Percentiles rank a stretch among this genome's conserved stretches.
Evolutionary conservation across 2,797 vertebrate genomes (phyloP).

Genomic region (Margarornis squamiger): DNA sequence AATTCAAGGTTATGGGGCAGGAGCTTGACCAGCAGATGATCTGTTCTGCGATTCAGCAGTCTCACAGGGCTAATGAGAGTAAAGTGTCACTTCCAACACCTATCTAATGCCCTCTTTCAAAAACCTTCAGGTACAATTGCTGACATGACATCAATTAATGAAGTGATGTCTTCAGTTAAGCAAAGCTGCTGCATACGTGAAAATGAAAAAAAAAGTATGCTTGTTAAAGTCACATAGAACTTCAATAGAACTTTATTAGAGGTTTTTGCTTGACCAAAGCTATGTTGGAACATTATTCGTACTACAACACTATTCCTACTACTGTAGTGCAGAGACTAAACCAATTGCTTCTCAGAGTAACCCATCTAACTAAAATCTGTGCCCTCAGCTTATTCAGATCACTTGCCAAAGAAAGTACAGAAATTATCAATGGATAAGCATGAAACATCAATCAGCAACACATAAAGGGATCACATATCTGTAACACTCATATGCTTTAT

Average conservation of each 20-base stretch:
- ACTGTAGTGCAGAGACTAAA: background rate
- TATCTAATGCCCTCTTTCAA: background rate
- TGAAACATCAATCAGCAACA: background rate
- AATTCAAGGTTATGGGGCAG: background rate
- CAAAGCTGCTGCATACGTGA: background rate
- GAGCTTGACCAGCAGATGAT: background rate
- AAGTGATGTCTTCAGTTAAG: background rate
- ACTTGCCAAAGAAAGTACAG: background rate
- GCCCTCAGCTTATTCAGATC: background rate
- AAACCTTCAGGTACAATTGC: background rate
- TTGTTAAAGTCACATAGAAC: background rate
- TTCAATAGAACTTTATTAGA: background rate
- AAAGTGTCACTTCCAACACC: background rate
- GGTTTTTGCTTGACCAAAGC: background rate
- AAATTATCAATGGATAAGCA: background rate
- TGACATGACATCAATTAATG: constrained; percentile 1
- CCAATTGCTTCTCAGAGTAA: constrained; percentile 2
- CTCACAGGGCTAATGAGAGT: background rate
- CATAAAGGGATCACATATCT: background rate
- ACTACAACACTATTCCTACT: background rate
- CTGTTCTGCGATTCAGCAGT: background rate
- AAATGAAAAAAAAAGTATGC: background rate
- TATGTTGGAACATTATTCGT: background rate
- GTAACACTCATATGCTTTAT: background rate
- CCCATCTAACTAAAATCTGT: background rate